These are phyloP conservation scores for Pipistrellus kuhlii DNA, from an alignment of 2,797 vertebrate genomes.

Conservation along the genomic window DNA sequence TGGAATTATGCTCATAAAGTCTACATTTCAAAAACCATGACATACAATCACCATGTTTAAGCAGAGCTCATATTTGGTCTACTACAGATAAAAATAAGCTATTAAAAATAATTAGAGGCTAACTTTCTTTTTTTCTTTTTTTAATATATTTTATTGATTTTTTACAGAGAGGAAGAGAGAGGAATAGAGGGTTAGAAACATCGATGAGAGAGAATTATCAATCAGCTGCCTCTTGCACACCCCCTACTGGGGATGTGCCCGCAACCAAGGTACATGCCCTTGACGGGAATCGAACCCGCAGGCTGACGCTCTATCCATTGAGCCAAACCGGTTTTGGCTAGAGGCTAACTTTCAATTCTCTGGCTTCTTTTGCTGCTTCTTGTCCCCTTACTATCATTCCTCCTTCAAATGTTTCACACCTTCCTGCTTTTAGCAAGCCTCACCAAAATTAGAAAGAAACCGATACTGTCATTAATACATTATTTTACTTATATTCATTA, in stretches of 20 bases:
- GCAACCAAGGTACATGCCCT: too few species aligned
- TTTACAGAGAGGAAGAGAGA: too few species aligned
- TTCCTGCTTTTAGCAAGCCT: background rate
- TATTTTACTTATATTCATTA: background rate
- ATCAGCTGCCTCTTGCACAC: too few species aligned
- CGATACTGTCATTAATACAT: background rate
- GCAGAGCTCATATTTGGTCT: background rate
- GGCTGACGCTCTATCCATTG: too few species aligned
- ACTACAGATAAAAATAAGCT: background rate
- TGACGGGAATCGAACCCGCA: too few species aligned
- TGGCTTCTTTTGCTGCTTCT: background rate
- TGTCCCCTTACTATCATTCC: background rate
- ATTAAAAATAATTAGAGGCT: background rate
- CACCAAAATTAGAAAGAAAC: background rate
- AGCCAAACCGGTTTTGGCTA: too few species aligned
- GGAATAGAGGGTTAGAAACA: too few species aligned
- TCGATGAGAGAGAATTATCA: too few species aligned
- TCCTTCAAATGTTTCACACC: background rate
- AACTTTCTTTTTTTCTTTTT: background rate
- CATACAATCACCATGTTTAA: background rate
- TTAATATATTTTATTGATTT: too few species aligned
- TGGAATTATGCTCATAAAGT: background rate
- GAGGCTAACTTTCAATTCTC: background rate
- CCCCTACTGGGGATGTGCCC: too few species aligned
- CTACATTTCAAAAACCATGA: constrained; percentile 34